These are phyloP conservation scores for Synchiropus splendidus DNA, from an alignment of 2,113 vertebrate species.

Conservation along the genomic window DNA sequence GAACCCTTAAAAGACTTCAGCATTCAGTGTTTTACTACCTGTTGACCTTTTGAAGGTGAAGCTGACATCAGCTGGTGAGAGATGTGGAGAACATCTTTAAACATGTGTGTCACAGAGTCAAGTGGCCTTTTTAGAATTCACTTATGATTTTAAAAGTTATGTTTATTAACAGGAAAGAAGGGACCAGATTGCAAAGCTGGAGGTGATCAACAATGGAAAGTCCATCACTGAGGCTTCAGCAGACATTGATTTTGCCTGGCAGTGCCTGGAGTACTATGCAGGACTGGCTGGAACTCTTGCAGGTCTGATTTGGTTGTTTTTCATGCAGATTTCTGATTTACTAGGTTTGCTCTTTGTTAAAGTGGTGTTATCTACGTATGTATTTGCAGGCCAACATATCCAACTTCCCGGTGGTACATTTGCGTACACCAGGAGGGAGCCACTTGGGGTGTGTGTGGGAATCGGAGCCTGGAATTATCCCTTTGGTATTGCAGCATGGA, in stretches of 20 bases:
- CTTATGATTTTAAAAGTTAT: too few relatives aligned
- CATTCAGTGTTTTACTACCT: too few relatives aligned
- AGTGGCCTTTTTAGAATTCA: too few relatives aligned
- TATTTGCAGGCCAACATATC: constrained; percentile 79
- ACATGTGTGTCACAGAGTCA: too few relatives aligned
- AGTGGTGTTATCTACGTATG: too few relatives aligned
- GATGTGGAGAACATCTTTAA: too few relatives aligned
- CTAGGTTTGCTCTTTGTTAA: too few relatives aligned
- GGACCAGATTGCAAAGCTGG: constrained; percentile 79
- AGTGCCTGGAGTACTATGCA: constrained; percentile 85
- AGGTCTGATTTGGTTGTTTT: constrained; percentile 56
- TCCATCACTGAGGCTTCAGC: constrained; percentile 80
- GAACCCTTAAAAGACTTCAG: too few relatives aligned
- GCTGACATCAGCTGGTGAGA: too few relatives aligned
- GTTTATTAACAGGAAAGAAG: constrained; percentile 72
- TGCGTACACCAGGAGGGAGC: constrained; percentile 85
- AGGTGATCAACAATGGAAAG: constrained; percentile 93
- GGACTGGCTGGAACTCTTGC: constrained; percentile 80
- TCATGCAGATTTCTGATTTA: too few relatives aligned
- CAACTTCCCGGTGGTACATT: constrained; percentile 85
- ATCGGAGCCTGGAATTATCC: constrained; percentile 97
- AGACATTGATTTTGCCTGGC: constrained; percentile 80
- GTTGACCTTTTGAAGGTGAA: too few relatives aligned
- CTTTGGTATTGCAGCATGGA: constrained; percentile 80
- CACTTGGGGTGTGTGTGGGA: constrained; percentile 87